These are phyloP conservation scores for Augochlora pura DNA, from an alignment of 1,140 invertebrate genomes.

Conservation along the genomic window DNA sequence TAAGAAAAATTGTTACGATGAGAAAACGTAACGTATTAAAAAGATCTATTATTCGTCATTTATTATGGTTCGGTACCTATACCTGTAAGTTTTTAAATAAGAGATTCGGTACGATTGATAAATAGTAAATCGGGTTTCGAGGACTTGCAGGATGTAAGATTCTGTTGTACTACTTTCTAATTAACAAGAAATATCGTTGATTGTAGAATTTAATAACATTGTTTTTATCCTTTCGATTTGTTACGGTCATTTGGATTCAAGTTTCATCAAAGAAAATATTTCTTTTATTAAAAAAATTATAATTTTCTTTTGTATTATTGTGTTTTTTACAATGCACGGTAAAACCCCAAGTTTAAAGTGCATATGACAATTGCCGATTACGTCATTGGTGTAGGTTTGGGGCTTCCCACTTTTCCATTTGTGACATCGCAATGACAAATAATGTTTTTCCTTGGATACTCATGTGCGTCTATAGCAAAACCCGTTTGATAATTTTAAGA, in stretches of 20 bases:
- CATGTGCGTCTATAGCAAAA: not conserved
- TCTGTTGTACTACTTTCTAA: conserved; percentile 41
- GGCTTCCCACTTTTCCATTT: not conserved
- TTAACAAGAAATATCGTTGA: conserved; percentile 16
- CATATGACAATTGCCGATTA: too few relatives aligned
- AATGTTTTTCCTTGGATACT: not conserved
- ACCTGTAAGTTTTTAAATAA: not conserved
- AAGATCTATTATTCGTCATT: not conserved
- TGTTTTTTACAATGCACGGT: not conserved
- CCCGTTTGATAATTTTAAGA: not conserved
- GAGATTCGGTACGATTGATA: not conserved
- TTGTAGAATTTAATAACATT: not conserved
- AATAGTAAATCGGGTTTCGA: conserved; percentile 21
- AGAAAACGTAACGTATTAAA: not conserved
- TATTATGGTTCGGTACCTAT: too few relatives aligned
- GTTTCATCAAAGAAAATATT: not conserved
- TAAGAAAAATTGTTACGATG: not conserved
- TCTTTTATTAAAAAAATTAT: not conserved
- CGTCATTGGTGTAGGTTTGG: too few relatives aligned
- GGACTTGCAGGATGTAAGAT: conserved; percentile 19
- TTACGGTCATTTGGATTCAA: too few relatives aligned
- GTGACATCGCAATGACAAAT: not conserved
- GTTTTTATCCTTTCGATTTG: not conserved
- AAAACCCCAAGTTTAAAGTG: not conserved
- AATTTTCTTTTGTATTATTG: not conserved